A percentile compares a stretch with the other conserved stretches of the same genome.
These are phyloP conservation scores for Dendrocopos noguchii DNA, from an alignment of 2,113 vertebrate genomes.

Conservation along the genomic window DNA sequence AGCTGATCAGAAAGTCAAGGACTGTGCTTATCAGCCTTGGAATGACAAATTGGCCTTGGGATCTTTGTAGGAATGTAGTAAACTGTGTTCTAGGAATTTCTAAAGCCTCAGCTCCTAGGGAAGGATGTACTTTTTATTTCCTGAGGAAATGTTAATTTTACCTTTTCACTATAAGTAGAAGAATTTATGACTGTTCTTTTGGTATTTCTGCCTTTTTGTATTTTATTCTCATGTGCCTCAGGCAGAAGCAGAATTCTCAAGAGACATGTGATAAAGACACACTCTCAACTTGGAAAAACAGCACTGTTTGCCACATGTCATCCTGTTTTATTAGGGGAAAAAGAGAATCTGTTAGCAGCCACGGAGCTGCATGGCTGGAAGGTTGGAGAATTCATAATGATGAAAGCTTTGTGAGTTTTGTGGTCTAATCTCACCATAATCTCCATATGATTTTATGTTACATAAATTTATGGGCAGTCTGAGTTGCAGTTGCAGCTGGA, in stretches of 20 bases:
- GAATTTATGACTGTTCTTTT: not conserved
- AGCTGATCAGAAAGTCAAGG: not conserved
- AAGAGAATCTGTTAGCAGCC: not conserved
- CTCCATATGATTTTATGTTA: accelerated
- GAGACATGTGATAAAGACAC: not conserved
- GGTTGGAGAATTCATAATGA: not conserved
- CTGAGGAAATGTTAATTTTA: not conserved
- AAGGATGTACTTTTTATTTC: not conserved
- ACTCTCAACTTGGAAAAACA: not conserved
- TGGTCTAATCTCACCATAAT: not conserved
- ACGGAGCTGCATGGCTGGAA: not conserved
- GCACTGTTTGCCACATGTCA: not conserved
- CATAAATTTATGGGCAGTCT: not conserved
- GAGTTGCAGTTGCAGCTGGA: not conserved
- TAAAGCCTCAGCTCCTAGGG: not conserved
- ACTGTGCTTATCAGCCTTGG: not conserved
- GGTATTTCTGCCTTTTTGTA: not conserved
- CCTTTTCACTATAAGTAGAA: not conserved
- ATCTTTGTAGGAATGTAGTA: not conserved
- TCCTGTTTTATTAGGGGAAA: not conserved
- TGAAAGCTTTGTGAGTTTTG: not conserved
- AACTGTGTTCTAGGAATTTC: not conserved
- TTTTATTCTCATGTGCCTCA: not conserved
- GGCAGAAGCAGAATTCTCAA: not conserved
- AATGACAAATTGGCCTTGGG: not conserved